These are phyloP conservation scores for Harpalus rubripes DNA, from an alignment of 2,888 invertebrate genomes.

Conservation along the genomic window DNA sequence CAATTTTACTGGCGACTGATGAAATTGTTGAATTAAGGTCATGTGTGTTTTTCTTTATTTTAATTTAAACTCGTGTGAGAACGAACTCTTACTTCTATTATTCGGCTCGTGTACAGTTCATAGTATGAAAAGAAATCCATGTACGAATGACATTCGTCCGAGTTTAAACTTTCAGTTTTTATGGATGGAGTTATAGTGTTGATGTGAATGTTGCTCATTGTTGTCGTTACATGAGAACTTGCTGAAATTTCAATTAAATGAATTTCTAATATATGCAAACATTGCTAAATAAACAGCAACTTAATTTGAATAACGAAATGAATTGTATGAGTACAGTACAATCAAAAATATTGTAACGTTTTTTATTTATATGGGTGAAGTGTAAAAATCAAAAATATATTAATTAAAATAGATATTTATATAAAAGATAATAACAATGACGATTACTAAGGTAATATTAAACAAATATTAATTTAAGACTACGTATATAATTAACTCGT, in stretches of 20 bases:
- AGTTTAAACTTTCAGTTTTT: constrained; percentile 51
- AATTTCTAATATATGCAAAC: constrained; percentile 30
- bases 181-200: constrained; percentile 27
- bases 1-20: background rate
- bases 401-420: too few species aligned
- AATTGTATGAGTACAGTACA: too few species aligned
- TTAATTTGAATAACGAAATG: too few species aligned
- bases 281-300: constrained; percentile 1
- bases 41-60: constrained; percentile 29
- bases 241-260: constrained; percentile 14
- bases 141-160: constrained; percentile 33
- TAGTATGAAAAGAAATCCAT: constrained; percentile 34
- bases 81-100: constrained; percentile 38
- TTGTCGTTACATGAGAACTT: constrained; percentile 21
- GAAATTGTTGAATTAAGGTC: constrained; percentile 38
- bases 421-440: too few species aligned
- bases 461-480: too few species aligned
- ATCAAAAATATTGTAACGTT: too few species aligned
- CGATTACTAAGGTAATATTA: too few species aligned
- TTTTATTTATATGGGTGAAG: too few species aligned
- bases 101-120: constrained; percentile 24
- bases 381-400: too few species aligned
- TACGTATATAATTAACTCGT: too few species aligned
- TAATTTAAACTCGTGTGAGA: constrained; percentile 24
- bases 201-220: constrained; percentile 8